Evolutionary conservation across 2,888 invertebrate species (phyloP), one percentile per base, ranked within the genome.

Genomic region (Stenodera caucasica): DNA sequence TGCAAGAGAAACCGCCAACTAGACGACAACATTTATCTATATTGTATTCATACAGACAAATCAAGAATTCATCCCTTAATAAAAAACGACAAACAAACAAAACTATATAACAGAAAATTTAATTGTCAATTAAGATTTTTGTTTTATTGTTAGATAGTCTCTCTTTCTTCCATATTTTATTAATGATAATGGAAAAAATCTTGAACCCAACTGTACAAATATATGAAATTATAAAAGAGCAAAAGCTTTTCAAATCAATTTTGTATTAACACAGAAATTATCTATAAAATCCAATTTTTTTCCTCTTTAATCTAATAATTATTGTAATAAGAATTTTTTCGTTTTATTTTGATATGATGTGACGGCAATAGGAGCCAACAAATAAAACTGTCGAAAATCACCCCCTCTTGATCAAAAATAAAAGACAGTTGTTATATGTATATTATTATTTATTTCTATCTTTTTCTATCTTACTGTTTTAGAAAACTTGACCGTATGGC

Each of bases 401-500:
- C 58, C 50, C 64, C 54, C 45, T 18, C 18, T 8, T 14, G 1
- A 35, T 2, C 35, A n/a, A 35, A 35, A n/a, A 18, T 21, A 45
- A 7, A 45, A 45, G 12, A n/a, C 45, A 45, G 21, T 45, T 45
- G 45, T 18, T 45, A 21, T 18, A 7, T 11, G 11, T 45, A 12
- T 45, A 5, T 11, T 21, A 45, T 12, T 2, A 45, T 37, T 9
- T n/a, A n/a, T 33, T 3, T 15, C 6, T 45, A 14, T 21, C 9
- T 21, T 11, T 21, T 11, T 45, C 21, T 12, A 2, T 8, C 15
- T 15, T 8, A 66, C 65, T 66, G 60, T 56, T 65, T 61, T 64
- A 62, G 63, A 69, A 72, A 75, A 77, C 78, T 78, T 77, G 77
- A 77, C 78, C 78, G 78, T 78, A 78, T 78, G 78, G 76, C 72